Evolutionary conservation across 2,888 invertebrate genomes (phyloP).

Genomic region (Synergus gifuensis): DNA sequence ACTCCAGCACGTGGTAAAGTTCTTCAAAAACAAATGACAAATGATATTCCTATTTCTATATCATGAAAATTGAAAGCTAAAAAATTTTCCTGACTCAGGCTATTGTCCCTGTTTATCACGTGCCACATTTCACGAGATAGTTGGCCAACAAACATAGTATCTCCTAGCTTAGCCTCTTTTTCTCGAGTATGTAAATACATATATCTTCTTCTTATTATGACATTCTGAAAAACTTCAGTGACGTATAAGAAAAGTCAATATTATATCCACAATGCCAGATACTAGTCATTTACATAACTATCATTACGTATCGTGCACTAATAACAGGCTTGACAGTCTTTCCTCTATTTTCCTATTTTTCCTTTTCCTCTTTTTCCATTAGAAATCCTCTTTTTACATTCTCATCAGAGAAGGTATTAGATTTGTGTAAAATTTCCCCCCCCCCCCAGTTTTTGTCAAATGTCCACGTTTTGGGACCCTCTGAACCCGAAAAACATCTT

Average conservation of each 20-base stretch:
- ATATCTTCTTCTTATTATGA: not conserved
- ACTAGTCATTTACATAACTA: not conserved
- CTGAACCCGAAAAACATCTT: no score
- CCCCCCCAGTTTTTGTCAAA: no score
- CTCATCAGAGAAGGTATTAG: no score
- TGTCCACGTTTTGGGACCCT: no score
- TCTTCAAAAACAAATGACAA: slow-evolving; percentile 9
- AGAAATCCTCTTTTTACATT: no score
- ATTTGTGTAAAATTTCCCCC: no score
- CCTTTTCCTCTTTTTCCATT: not conserved
- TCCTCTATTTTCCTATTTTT: no score
- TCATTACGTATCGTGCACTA: not conserved
- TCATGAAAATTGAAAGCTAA: not conserved
- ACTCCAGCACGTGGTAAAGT: not conserved
- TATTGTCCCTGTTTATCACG: not conserved
- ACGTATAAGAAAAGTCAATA: not conserved
- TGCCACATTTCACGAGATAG: not conserved
- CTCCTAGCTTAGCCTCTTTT: not conserved
- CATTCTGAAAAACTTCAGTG: not conserved
- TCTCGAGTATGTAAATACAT: not conserved
- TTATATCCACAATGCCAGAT: not conserved
- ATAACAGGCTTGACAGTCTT: no score
- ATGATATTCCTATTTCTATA: not conserved
- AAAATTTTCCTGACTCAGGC: not conserved
- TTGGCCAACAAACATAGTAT: not conserved